Evolutionary conservation across 2,888 invertebrate species (phyloP).

Genomic region (Leptinotarsa peninsularis): DNA sequence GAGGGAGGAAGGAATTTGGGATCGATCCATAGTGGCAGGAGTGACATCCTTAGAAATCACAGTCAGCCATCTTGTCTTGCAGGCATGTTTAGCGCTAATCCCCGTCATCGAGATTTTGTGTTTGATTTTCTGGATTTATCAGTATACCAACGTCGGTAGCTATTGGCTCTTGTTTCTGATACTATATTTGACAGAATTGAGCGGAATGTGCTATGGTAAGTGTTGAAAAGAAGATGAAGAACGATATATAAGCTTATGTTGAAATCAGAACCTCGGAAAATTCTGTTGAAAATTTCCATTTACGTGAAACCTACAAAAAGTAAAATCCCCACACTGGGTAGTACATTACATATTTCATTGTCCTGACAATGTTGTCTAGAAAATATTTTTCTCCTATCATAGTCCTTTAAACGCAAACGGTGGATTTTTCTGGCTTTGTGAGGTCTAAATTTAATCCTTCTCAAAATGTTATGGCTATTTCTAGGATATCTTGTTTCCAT

Average conservation of each 20-base stretch:
- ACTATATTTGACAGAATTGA: conserved; percentile 79
- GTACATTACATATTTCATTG: too few species aligned
- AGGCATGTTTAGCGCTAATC: conserved; percentile 74
- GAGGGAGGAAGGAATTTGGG: conserved; percentile 84
- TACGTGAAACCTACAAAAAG: too few species aligned
- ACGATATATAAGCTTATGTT: too few species aligned
- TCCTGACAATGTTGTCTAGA: too few species aligned
- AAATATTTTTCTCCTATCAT: too few species aligned
- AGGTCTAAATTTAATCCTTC: too few species aligned
- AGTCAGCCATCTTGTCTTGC: conserved; percentile 83
- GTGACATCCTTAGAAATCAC: conserved; percentile 85
- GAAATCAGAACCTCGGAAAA: too few species aligned
- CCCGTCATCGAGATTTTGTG: conserved; percentile 75
- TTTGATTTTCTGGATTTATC: conserved; percentile 73
- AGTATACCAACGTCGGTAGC: conserved; percentile 74
- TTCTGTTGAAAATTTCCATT: too few species aligned
- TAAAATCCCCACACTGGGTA: too few species aligned
- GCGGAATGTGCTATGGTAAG: conserved; percentile 85
- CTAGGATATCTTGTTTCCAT: conserved; percentile 85
- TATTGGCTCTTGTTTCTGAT: conserved; percentile 72
- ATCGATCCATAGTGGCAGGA: conserved; percentile 87
- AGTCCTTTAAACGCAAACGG: too few species aligned
- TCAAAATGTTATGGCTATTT: conserved; percentile 36
- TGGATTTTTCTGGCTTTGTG: too few species aligned
- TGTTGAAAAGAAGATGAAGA: not conserved